Conservation (phyloP, 2,113 vertebrate species). For the Epinephelus lanceolatus region DNA sequence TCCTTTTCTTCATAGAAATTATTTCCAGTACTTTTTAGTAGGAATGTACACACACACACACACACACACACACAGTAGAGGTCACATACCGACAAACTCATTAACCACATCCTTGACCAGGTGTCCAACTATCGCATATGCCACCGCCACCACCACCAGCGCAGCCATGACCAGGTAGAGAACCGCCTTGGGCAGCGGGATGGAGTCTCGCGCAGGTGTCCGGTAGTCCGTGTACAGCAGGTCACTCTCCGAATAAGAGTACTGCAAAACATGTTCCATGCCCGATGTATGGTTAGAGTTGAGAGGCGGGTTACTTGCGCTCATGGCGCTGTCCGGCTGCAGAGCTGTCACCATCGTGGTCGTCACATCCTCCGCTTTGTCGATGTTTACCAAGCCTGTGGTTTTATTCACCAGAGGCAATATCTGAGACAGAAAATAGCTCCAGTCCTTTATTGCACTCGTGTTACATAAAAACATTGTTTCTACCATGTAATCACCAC, state of each 20-base stretch:
- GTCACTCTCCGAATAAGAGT: constrained; percentile 88
- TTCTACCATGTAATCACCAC: constrained; percentile 28
- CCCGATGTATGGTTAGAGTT: constrained; percentile 88
- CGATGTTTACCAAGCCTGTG: constrained; percentile 84
- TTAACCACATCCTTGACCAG: constrained; percentile 92
- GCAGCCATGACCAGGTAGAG: constrained; percentile 94
- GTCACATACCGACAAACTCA: constrained; percentile 89
- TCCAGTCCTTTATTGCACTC: constrained; percentile 91
- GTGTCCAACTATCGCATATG: constrained; percentile 90
- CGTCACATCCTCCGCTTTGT: constrained; percentile 85
- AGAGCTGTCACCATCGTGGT: constrained; percentile 88
- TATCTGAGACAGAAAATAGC: constrained; percentile 89
- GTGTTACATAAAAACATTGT: constrained; percentile 91
- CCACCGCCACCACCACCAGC: constrained; percentile 91
- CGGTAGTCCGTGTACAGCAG: constrained; percentile 89
- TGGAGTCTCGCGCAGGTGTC: constrained; percentile 85
- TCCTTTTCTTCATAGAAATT: background rate
- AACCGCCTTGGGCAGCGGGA: constrained; percentile 90
- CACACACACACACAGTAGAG: background rate
- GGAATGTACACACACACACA: background rate
- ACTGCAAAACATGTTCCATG: constrained; percentile 88
- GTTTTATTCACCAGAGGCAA: constrained; percentile 90
- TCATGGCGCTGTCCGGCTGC: constrained; percentile 85
- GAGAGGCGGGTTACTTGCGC: constrained; percentile 86
- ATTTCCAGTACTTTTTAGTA: too few species aligned